Evolutionary conservation across 92 coral and sea anemone species (phyloP), one percentile per base, ranked within the genome.

Genomic region (Phenganax marumi): DNA sequence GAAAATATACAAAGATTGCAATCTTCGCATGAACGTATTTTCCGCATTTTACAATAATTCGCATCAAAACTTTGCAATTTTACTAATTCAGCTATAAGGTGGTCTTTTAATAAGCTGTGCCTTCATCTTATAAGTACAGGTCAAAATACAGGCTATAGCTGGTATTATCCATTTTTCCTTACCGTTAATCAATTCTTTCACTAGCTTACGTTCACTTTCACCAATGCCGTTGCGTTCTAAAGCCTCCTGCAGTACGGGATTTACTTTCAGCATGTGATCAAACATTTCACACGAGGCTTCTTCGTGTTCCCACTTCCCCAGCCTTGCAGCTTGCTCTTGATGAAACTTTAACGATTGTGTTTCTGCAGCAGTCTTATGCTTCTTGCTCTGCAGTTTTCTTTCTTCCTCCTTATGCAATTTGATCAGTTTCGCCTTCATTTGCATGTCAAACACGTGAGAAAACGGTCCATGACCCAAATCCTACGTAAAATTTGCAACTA

Each of bases 401-500:
- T 77, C 49, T 21, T 77, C 55, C 13, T 17, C 0, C 47, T 47
- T 71, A 46, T 78, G 21, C 18, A 57, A 78, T 17, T 43, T 22
- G 39, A 62, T 10, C 8, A 78, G 50, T 50, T 61, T 61, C 52
- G 46, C 43, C 60, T 63, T 78, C 58, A 96, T 89, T 47, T 82
- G 77, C 3, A 70, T 68, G 68, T 92, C 99, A 66, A 96, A 96
- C 89, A 91, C 78, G 63, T 96, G 99, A 11, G 97, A 92, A 60
- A 95, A 95, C 6, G 98, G 98, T 8, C 98, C 98, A 83, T 95
- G 98, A 56, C 98, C 83, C 21, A 78, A 23, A 62, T 78, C 83
- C 72, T 66, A 25, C 13, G 9, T 10, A 19, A 19, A 33, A 33
- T 33, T 33, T 33, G 4, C 43, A 33, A 33, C 43, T 33, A 33